These are phyloP conservation scores for Ceramica pisi DNA, from an alignment of 2,888 invertebrate species.

Conservation along the genomic window DNA sequence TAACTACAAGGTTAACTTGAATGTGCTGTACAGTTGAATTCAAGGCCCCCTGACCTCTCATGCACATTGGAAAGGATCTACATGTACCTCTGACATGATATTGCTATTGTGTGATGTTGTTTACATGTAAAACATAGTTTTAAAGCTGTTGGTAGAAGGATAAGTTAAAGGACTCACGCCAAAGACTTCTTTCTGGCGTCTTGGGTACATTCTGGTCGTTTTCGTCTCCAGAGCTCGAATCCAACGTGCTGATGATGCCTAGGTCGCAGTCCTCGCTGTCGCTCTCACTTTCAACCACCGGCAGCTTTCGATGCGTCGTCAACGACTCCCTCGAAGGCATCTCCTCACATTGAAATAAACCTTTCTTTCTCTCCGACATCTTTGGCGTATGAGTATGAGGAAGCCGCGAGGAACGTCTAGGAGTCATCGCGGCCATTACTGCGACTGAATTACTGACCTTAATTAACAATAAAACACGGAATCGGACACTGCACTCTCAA, in stretches of 20 bases:
- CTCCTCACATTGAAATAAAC: constrained; percentile 88
- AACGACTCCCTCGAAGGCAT: constrained; percentile 80
- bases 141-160: neutral
- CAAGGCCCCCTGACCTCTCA: constrained; percentile 31
- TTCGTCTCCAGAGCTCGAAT: constrained; percentile 88
- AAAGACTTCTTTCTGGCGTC: constrained; percentile 80
- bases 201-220: constrained; percentile 80
- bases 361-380: constrained; percentile 92
- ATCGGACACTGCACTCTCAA: constrained; percentile 65
- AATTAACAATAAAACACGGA: constrained; percentile 62
- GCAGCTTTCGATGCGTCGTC: constrained; percentile 83
- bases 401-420: constrained; percentile 82
- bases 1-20: constrained; percentile 47
- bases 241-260: constrained; percentile 91
- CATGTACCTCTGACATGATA: neutral
- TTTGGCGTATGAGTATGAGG: constrained; percentile 89
- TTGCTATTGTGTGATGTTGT: constrained; percentile 1
- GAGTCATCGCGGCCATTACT: constrained; percentile 84
- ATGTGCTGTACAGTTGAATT: constrained; percentile 11
- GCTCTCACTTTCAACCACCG: constrained; percentile 87
- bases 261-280: constrained; percentile 90
- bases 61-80: constrained; percentile 22
- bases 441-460: constrained; percentile 61
- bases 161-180: constrained; percentile 79
- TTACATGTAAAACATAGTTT: constrained; percentile 11